phyloP scores from a whole-genome alignment of 2,797 vertebrate genomes.

The Diplodus puntazzo region DNA sequence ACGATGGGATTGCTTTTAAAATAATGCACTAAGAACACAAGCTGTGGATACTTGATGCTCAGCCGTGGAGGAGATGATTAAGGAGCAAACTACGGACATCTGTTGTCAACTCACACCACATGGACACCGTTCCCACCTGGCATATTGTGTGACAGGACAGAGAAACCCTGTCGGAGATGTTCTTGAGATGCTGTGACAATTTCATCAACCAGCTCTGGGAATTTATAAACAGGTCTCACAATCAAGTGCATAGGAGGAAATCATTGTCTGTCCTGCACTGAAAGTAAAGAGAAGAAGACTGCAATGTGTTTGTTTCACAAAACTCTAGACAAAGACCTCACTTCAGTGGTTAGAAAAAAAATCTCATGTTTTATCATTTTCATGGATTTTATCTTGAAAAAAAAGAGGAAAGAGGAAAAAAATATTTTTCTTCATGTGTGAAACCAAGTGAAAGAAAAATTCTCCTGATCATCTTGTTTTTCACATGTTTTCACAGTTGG shows the following conservation, averaged over 20 bases:
- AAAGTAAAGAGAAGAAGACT: neutral
- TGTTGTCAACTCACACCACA: conserved; percentile 22
- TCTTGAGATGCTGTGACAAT: neutral
- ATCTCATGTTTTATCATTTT: neutral
- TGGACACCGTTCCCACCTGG: neutral
- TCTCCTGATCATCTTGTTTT: too few species aligned
- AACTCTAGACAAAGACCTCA: neutral
- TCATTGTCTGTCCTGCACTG: neutral
- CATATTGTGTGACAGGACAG: conserved; percentile 8
- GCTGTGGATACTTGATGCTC: conserved; percentile 5
- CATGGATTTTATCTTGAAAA: neutral
- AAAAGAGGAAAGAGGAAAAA: too few species aligned
- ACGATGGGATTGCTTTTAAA: conserved; percentile 14
- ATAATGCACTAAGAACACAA: conserved; percentile 3
- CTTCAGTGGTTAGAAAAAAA: neutral
- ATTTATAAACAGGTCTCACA: neutral
- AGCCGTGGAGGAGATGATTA: conserved; percentile 26
- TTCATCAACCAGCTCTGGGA: neutral
- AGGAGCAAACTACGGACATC: conserved; percentile 15
- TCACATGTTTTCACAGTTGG: too few species aligned
- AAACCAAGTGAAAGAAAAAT: too few species aligned
- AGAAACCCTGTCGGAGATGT: neutral
- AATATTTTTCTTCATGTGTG: too few species aligned
- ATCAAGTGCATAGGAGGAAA: neutral
- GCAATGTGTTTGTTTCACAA: neutral